A percentile compares a stretch with the other conserved stretches of the same genome.
phyloP scores from a whole-genome alignment of 2,113 vertebrate species.

The Pholis gunnellus region DNA sequence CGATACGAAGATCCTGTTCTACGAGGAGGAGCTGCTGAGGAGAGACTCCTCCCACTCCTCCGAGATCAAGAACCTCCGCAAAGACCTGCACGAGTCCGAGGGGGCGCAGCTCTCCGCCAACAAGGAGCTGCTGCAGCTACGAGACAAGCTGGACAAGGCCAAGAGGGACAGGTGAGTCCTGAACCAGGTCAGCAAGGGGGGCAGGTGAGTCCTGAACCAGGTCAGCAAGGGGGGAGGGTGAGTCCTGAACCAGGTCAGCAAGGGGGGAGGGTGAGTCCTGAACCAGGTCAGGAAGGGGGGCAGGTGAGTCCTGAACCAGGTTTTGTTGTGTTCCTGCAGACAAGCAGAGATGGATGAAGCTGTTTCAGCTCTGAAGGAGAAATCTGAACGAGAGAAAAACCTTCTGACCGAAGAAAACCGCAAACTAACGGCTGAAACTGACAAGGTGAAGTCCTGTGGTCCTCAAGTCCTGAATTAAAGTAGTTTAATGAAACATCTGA shows the following conservation, averaged over 20 bases:
- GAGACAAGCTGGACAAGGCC: slow-evolving; percentile 93
- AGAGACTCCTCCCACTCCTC: slow-evolving; percentile 90
- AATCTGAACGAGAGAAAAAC: slow-evolving; percentile 90
- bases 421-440: slow-evolving; percentile 89
- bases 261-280: slow-evolving; percentile 87
- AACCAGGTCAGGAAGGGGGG: slow-evolving; percentile 77
- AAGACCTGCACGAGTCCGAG: slow-evolving; percentile 94
- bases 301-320: slow-evolving; percentile 78
- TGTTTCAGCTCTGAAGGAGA: slow-evolving; percentile 87
- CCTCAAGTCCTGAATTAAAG: slow-evolving; percentile 57
- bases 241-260: slow-evolving; percentile 47
- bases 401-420: slow-evolving; percentile 92
- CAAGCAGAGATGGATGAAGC: slow-evolving; percentile 92
- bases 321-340: slow-evolving; percentile 72
- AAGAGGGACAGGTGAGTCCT: slow-evolving; percentile 88
- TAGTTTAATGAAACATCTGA: background rate
- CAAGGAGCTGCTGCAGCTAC: slow-evolving; percentile 90
- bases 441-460: slow-evolving; percentile 84
- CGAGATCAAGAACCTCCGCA: slow-evolving; percentile 91
- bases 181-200: background rate
- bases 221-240: slow-evolving; percentile 86
- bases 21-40: slow-evolving; percentile 93
- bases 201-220: background rate
- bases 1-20: slow-evolving; percentile 94
- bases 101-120: slow-evolving; percentile 90